Percentiles rank a stretch among this genome's conserved stretches.
These are phyloP conservation scores for Mionectes olivaceus DNA, from an alignment of 2,797 vertebrate species.

Conservation along the genomic window DNA sequence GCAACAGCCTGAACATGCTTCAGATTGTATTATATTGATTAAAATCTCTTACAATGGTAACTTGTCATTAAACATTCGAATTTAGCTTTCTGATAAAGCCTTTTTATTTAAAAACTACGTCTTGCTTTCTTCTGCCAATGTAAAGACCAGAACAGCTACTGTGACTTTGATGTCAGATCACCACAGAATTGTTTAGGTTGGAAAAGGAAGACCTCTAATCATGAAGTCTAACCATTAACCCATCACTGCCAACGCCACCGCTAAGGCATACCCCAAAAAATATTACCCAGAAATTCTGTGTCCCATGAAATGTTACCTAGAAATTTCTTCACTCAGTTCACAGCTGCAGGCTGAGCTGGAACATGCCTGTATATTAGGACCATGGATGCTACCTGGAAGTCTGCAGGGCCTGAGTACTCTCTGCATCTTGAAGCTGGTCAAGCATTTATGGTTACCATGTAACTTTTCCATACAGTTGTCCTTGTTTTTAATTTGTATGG, in stretches of 20 bases:
- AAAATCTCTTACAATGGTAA: background rate
- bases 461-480: background rate
- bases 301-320: background rate
- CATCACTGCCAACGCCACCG: background rate
- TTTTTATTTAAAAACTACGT: background rate
- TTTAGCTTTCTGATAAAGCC: background rate
- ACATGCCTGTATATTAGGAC: accelerated
- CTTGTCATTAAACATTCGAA: background rate
- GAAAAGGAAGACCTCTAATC: background rate
- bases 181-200: background rate
- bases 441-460: background rate
- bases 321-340: background rate
- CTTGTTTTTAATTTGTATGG: background rate
- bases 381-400: background rate
- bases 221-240: background rate
- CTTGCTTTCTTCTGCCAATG: background rate
- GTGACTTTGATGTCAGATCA: background rate
- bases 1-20: accelerated
- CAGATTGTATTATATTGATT: background rate
- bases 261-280: background rate
- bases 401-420: background rate
- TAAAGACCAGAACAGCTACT: background rate
- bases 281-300: background rate
- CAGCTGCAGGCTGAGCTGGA: background rate
- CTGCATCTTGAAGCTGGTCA: background rate